Conservation (phyloP, 1,140 invertebrate species). For the Paraescarpia echinospica region DNA sequence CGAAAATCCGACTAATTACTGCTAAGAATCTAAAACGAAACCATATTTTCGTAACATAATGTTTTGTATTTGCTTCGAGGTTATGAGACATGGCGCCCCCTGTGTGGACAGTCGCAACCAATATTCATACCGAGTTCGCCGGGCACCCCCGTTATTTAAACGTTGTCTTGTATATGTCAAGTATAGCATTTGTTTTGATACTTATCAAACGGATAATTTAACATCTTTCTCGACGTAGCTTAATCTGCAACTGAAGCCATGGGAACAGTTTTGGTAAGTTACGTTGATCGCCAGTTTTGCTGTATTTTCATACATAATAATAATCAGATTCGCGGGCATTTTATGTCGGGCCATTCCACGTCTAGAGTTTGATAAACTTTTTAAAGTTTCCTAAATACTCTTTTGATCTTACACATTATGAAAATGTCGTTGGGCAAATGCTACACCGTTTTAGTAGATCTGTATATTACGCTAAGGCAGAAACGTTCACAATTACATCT, state of each 20-base stretch:
- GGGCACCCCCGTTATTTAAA: neutral
- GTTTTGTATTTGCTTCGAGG: neutral
- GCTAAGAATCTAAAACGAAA: neutral
- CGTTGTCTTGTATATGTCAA: neutral
- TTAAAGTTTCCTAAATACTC: neutral
- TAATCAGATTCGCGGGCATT: neutral
- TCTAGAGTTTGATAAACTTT: neutral
- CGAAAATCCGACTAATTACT: neutral
- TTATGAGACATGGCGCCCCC: neutral
- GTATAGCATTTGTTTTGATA: neutral
- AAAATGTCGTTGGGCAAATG: neutral
- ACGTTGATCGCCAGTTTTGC: neutral
- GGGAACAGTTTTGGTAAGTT: neutral
- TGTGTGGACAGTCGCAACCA: neutral
- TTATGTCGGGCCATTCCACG: neutral
- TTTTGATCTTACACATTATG: neutral
- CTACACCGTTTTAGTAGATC: neutral
- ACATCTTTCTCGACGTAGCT: neutral
- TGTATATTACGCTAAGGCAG: neutral
- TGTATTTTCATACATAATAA: neutral
- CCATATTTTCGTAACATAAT: neutral
- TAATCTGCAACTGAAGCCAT: neutral
- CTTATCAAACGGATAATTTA: neutral
- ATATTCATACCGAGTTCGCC: neutral
- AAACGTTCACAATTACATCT: neutral